Evolutionary conservation across 2,888 invertebrate species (phyloP), one percentile per base, ranked within the genome.

Genomic region (Eurois occulta): DNA sequence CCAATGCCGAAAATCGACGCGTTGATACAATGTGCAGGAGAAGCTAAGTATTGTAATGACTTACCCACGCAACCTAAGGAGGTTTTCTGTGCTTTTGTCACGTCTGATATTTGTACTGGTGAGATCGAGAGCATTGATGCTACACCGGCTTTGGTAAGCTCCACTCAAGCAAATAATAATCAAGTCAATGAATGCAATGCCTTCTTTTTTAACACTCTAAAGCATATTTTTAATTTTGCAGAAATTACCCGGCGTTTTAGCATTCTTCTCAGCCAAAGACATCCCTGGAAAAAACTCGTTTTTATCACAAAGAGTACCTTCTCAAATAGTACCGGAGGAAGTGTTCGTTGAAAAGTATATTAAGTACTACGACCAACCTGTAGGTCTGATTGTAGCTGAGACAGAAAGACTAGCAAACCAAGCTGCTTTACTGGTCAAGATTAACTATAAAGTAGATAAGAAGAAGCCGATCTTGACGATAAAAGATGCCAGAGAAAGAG

Each of bases 351-450:
- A 95, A 81, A 97, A 97, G n/a, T 92, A 93, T 41, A 96, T 98
- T 0, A 92, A 95, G 70, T 98, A 97, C 91, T 97, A 97, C 77
- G 97, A 98, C 46, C 98, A 98, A 91, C 97, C 98, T 0, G 93
- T 98, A 24, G 98, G 98, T 0, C 92, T 98, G 1, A 97, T 98
- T 35, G 97, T 97, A 0, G 98, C 98, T 43, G 97, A 96, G 84
- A 96, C 96, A 6, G 96, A 97, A 71, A 93, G 93, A 41, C 84
- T 97, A 6, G 98, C 98, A 0, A 95, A 97, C 64, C 92, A 95
- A 86, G 98, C 98, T 0, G 97, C 97, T 1, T 93, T 96, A 38
- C 92, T 97, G 66, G 97, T 98, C 0, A 95, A 97, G 90, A 94
- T 98, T 0, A 95, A 94, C 48, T 98, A 97, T 83, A 94, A 93